Evolutionary conservation across 1,140 invertebrate genomes (phyloP).

Genomic region (Drosophila subobscura): DNA sequence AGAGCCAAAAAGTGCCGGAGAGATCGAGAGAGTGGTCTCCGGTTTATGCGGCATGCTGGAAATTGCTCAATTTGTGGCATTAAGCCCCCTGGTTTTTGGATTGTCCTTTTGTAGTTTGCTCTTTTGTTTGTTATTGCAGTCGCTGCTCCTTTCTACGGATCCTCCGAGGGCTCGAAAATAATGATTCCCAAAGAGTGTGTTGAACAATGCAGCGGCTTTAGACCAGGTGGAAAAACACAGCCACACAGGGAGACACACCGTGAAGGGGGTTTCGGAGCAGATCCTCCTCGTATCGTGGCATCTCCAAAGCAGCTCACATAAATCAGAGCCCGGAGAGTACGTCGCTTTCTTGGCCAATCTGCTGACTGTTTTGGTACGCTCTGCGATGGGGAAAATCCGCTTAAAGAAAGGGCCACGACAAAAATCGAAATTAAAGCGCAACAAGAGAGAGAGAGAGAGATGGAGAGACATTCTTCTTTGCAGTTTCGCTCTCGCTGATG

Average conservation of each 20-base stretch:
- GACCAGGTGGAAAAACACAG: constrained; percentile 35
- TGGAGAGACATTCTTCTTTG: constrained; percentile 63
- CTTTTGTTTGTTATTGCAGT: constrained; percentile 45
- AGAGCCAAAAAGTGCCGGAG: constrained; percentile 12
- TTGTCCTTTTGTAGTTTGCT: constrained; percentile 11
- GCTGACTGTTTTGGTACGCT: constrained; percentile 59
- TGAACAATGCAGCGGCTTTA: constrained; percentile 1
- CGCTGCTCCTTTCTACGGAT: constrained; percentile 4
- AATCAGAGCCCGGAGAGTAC: constrained; percentile 42
- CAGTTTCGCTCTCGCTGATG: constrained; percentile 44
- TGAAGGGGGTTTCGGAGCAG: constrained; percentile 8
- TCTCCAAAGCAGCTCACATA: constrained; percentile 73
- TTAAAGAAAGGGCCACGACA: constrained; percentile 65
- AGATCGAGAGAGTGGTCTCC: constrained; percentile 11
- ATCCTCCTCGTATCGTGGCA: constrained; percentile 21
- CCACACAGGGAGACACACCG: background rate
- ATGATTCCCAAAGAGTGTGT: constrained; percentile 12
- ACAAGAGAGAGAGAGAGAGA: constrained; percentile 26
- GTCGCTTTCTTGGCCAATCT: constrained; percentile 55
- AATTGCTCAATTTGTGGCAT: constrained; percentile 79
- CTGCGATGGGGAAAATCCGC: constrained; percentile 62
- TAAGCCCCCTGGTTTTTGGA: constrained; percentile 43
- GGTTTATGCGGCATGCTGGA: constrained; percentile 39
- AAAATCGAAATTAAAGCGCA: constrained; percentile 65
- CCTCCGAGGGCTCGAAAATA: no score